Evolutionary conservation across 1,140 invertebrate species (phyloP), one percentile per base, ranked within the genome.

Genomic region (Helicoverpa armigera): DNA sequence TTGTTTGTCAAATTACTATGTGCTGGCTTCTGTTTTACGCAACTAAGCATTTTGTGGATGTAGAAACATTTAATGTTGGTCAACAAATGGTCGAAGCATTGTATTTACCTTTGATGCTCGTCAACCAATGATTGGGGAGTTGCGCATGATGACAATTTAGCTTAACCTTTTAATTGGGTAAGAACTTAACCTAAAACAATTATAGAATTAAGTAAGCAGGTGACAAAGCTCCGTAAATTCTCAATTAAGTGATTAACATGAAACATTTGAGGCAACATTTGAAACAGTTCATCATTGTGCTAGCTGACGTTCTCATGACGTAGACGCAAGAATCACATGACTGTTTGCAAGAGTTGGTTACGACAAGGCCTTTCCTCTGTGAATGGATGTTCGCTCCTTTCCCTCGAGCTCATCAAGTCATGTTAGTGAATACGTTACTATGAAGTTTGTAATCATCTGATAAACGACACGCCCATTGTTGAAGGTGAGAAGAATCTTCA

Each of bases 351-450:
- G 43, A 18, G 7, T 7, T 23, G 2, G 50, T 51, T 70, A 70
- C 67, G 23, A 53, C 67, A 70, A 70, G 67, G 67, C 67, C 67
- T 70, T 70, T 70, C 67, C 67, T 70, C 29, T 51, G 67, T 70
- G 67, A 70, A 70, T 70, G 67, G 67, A 70, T 29, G 18, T 12
- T 43, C 48, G 67, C 12, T 70, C 48, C 67, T 67, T 67, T 67
- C 48, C 48, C 67, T 70, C 50, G 29, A 29, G 50, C 18, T 70
- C 67, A 29, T 69, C 67, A 29, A 3, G 16, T 48, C 63, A 11
- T 14, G 16, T 12, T 11, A 14, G 65, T 43, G 12, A 35, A 35
- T 35, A 35, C 16, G 48, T 70, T 67, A 50, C 7, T 51, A 70
- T 29, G n/a, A 50, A 16, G 43, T 53, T 70, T 70, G 67, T 70